Evolutionary conservation across 1,140 invertebrate genomes (phyloP).

Genomic region (Forficula auricularia): DNA sequence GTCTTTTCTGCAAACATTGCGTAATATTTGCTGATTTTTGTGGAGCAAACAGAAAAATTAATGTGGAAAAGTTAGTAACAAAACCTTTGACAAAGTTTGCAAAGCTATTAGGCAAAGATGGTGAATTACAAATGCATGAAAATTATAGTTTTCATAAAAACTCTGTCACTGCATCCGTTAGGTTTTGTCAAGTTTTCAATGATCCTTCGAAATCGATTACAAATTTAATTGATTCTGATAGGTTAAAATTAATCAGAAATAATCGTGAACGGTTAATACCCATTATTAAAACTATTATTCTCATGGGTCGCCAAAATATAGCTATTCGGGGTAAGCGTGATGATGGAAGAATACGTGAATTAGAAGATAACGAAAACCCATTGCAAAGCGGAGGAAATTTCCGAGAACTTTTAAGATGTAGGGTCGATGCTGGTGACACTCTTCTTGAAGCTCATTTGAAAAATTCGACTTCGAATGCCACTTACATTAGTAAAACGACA

Average conservation of each 20-base stretch:
- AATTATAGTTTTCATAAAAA: constrained; percentile 13
- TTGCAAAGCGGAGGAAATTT: constrained; percentile 21
- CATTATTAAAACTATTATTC: constrained; percentile 16
- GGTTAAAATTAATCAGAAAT: constrained; percentile 12
- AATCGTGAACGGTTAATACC: constrained; percentile 14
- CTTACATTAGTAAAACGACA: constrained; percentile 18
- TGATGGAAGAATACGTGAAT: constrained; percentile 10
- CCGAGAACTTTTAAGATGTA: constrained; percentile 15
- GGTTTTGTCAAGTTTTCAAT: constrained; percentile 14
- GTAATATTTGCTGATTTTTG: constrained; percentile 11
- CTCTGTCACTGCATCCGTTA: constrained; percentile 9
- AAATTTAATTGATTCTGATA: constrained; percentile 3
- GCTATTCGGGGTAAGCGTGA: constrained; percentile 16
- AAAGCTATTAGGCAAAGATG: constrained; percentile 14
- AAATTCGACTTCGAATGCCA: constrained; percentile 12
- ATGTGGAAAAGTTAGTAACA: constrained; percentile 11
- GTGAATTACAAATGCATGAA: constrained; percentile 10
- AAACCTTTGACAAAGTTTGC: constrained; percentile 13
- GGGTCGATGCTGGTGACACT: constrained; percentile 15
- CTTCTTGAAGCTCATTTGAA: constrained; percentile 16
- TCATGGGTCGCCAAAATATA: constrained; percentile 17
- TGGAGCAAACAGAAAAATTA: constrained; percentile 12
- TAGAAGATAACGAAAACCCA: constrained; percentile 5
- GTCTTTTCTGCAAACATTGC: constrained; percentile 16
- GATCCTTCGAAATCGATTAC: constrained; percentile 8